Base-by-base conservation (phyloP, 1,140 invertebrate species). In the Caenorhabditis brenneri region DNA sequence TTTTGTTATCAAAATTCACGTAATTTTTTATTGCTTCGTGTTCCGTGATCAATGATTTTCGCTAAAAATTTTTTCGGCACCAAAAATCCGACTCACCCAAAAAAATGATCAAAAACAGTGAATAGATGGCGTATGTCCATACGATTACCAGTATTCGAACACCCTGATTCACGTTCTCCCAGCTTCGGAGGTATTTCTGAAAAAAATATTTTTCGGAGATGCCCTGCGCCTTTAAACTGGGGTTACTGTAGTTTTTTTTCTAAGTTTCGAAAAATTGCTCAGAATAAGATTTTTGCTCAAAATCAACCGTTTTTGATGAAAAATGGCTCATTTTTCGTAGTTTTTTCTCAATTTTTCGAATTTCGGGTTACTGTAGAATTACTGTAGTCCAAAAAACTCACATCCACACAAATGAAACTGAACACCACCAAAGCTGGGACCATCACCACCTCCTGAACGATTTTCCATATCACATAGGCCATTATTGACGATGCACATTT, bases 371-470 rank as follows among this genome's bases (percentile, higher is more conserved):
- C n/a, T n/a, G n/a, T n/a, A n/a, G n/a, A n/a, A n/a, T n/a, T 42
- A 42, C 12, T 6, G 12, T 42, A 42, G 39, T 5, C 39, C 39
- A 27, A 55, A 55, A 55, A 0, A 74, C 65, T 42, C 29, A 74
- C 65, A 42, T 74, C 65, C 9, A 74, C 65, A 74, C 65, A 74
- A 24, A 74, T 74, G 10, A 74, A 74, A 24, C 65, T 74, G 65
- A 74, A 74, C 9, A 74, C n/a, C 1, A 74, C 65, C 29, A 74
- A 19, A 1, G 65, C 65, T 31, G 65, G 65, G 22, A 74, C 36
- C 65, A 74, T 74, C 5, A 74, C 65, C 1, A 74, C 65, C 36
- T 74, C 65, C 19, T 74, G 65, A 24, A 74, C 65, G 5, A 74
- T 42, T 42, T 74, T 74, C 65, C 65, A 74, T 42, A 74, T 5